Conservation (phyloP, 2,888 invertebrate species). For the Euplexia lucipara region DNA sequence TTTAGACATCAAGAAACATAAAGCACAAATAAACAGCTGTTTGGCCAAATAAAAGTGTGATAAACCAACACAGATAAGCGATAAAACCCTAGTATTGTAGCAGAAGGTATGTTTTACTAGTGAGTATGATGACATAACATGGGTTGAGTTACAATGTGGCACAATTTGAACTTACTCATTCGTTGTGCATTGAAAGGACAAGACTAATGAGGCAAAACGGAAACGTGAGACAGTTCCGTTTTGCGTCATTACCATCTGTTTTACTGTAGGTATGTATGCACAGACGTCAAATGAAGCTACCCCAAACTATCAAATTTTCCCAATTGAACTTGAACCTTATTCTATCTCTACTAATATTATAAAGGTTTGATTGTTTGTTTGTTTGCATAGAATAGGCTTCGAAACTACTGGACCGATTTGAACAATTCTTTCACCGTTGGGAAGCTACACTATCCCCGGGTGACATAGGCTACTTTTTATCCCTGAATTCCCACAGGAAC, state of each 20-base stretch:
- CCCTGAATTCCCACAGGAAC: too few species aligned
- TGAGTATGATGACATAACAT: not conserved
- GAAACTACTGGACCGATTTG: too few species aligned
- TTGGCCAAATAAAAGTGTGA: not conserved
- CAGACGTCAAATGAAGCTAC: too few species aligned
- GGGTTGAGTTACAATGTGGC: not conserved
- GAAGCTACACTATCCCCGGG: too few species aligned
- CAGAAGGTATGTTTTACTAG: not conserved
- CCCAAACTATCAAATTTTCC: too few species aligned
- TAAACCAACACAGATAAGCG: not conserved
- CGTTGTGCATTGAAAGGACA: constrained; percentile 38
- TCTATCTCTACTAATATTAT: too few species aligned
- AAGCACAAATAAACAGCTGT: not conserved
- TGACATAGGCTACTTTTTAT: too few species aligned
- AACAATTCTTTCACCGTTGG: too few species aligned
- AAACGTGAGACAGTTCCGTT: constrained; percentile 24
- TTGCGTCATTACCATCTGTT: constrained; percentile 30
- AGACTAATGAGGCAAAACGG: constrained; percentile 37
- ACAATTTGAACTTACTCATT: constrained; percentile 17
- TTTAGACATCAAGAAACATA: not conserved
- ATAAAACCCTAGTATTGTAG: not conserved
- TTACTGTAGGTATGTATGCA: too few species aligned
- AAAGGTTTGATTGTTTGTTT: too few species aligned
- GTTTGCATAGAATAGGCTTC: too few species aligned
- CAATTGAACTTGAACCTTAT: too few species aligned